Conservation (phyloP, 2,113 vertebrate species). For the Macquaria ambigua region DNA sequence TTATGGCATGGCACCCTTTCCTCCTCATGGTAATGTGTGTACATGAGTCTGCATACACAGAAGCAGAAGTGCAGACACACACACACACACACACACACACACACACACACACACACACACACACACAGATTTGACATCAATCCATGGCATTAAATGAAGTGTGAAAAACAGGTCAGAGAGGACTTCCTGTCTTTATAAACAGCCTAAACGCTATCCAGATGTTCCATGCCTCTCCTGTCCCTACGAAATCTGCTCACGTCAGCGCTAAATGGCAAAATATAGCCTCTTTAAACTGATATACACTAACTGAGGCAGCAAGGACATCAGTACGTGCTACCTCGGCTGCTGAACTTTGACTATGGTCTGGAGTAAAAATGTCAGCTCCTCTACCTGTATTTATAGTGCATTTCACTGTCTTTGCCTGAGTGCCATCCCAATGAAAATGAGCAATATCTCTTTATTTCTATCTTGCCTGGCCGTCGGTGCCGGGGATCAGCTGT, state of each 20-base stretch:
- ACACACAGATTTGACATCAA: slow-evolving; percentile 74
- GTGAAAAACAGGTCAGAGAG: slow-evolving; percentile 82
- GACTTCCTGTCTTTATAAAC: slow-evolving; percentile 83
- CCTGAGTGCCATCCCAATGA: slow-evolving; percentile 61
- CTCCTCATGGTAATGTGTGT: slow-evolving; percentile 30
- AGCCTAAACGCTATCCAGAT: slow-evolving; percentile 82
- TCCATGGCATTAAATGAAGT: slow-evolving; percentile 82
- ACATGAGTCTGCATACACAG: slow-evolving; percentile 29
- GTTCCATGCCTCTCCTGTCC: slow-evolving; percentile 75
- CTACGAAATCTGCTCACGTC: slow-evolving; percentile 76
- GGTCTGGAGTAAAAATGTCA: slow-evolving; percentile 71
- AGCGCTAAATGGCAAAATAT: slow-evolving; percentile 80
- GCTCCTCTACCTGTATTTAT: slow-evolving; percentile 66
- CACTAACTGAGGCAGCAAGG: slow-evolving; percentile 74
- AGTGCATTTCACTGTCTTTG: slow-evolving; percentile 61
- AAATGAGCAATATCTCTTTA: slow-evolving; percentile 70
- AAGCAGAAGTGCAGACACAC: background rate
- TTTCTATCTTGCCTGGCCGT: slow-evolving; percentile 68
- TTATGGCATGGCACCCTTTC: slow-evolving; percentile 32
- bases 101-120: slow-evolving; percentile 27
- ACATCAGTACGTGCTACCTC: slow-evolving; percentile 66
- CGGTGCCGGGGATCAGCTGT: slow-evolving; percentile 62
- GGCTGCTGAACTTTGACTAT: slow-evolving; percentile 71
- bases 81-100: too few relatives aligned
- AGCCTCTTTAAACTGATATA: slow-evolving; percentile 82